These are phyloP conservation scores for Drosophila sp. DNA, from an alignment of 1,140 invertebrate genomes.

Conservation along the genomic window DNA sequence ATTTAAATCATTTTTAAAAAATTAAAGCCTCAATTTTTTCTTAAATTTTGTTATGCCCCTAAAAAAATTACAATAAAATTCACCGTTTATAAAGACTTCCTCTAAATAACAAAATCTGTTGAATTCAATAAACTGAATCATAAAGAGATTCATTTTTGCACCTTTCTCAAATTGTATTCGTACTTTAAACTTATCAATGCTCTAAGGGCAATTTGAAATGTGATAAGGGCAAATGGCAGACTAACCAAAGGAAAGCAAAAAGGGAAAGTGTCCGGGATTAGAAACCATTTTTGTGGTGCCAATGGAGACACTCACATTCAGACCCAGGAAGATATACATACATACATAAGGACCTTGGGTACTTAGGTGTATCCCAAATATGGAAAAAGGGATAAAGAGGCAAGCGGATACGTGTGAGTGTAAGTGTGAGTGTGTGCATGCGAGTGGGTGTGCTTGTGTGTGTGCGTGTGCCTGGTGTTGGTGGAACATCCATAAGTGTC, in stretches of 20 bases:
- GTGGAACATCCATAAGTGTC: slow-evolving; percentile 81
- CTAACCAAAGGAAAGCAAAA: slow-evolving; percentile 22
- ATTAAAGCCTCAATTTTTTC: too few relatives aligned
- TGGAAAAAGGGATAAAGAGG: slow-evolving; percentile 52
- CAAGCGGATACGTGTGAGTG: slow-evolving; percentile 13
- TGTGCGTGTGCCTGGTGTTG: slow-evolving; percentile 35
- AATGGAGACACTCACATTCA: slow-evolving; percentile 15
- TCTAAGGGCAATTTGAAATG: slow-evolving; percentile 43
- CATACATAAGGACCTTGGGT: slow-evolving; percentile 16
- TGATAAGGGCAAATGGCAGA: slow-evolving; percentile 65
- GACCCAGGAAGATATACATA: slow-evolving; percentile 16
- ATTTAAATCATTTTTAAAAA: too few relatives aligned
- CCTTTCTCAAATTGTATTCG: slow-evolving; percentile 35
- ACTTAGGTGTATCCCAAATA: slow-evolving; percentile 60
- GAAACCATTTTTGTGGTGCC: slow-evolving; percentile 57
- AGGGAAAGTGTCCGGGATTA: slow-evolving; percentile 68
- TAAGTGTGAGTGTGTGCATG: slow-evolving; percentile 18
- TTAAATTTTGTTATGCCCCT: too few relatives aligned
- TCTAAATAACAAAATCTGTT: background rate
- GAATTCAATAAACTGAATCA: background rate
- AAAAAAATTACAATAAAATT: too few relatives aligned
- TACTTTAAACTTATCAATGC: slow-evolving; percentile 63
- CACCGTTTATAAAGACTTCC: background rate
- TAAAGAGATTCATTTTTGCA: slow-evolving; percentile 7
- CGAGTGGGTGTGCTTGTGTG: slow-evolving; percentile 38